phyloP scores from a whole-genome alignment of 2,888 invertebrate genomes.

The Thalpophila matura region DNA sequence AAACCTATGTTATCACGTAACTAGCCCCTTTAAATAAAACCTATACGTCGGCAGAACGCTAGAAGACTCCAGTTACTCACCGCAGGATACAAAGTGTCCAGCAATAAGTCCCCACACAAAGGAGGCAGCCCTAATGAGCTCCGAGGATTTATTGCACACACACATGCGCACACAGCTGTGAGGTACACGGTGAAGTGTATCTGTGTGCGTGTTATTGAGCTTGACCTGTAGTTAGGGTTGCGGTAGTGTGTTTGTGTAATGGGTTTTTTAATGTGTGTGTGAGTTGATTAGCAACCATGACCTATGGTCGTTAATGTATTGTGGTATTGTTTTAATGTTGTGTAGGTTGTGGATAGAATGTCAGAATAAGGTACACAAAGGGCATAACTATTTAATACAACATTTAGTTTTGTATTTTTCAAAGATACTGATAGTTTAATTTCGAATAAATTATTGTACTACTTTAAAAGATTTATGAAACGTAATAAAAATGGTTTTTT shows the following conservation, averaged over 20 bases:
- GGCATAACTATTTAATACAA: neutral
- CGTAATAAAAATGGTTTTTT: too few relatives aligned
- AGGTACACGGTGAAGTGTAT: neutral
- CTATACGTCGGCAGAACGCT: constrained; percentile 15
- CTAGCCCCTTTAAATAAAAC: constrained; percentile 20
- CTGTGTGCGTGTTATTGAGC: constrained; percentile 36
- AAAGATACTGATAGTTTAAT: too few relatives aligned
- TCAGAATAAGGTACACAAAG: neutral
- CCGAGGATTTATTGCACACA: constrained; percentile 55
- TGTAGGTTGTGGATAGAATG: neutral
- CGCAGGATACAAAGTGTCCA: constrained; percentile 40
- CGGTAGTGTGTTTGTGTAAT: constrained; percentile 1
- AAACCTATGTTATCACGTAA: neutral
- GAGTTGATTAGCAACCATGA: constrained; percentile 40
- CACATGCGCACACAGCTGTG: neutral
- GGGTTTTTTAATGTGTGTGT: constrained; percentile 5
- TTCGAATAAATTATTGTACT: too few relatives aligned
- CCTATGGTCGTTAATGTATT: constrained; percentile 11
- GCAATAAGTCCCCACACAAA: constrained; percentile 55
- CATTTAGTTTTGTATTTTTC: too few relatives aligned
- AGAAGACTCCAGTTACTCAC: constrained; percentile 39
- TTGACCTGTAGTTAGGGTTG: constrained; percentile 28
- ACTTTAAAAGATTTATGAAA: too few relatives aligned
- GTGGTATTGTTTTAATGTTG: neutral
- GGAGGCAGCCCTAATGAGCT: constrained; percentile 57